Base-by-base conservation (phyloP, 2,113 vertebrate genomes). In the Melanotaenia duboulayi region DNA sequence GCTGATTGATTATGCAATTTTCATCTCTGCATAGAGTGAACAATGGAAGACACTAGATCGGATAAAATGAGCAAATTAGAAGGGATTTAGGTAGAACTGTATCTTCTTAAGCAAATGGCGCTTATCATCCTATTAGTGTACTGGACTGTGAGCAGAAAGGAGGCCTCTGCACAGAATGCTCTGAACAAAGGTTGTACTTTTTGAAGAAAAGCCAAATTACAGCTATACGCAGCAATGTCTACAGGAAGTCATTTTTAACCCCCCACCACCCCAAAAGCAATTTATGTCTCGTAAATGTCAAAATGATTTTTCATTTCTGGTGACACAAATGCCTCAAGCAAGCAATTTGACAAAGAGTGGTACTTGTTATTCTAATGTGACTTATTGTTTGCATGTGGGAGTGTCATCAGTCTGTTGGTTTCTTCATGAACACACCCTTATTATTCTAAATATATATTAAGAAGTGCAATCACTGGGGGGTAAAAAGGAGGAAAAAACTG, bases 81-180 rank as follows among this genome's bases (percentile, higher is more conserved):
- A 42, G 14, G 65, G 69, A 85, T 86, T 82, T 82, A 81, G 68
- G 81, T 80, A 74, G 70, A 87, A 86, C 60, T 80, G 66, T 81
- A 82, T 85, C 58, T 67, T 65, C 76, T 74, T 64, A 67, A 76
- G 71, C 76, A 87, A 86, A 87, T 76, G 78, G 52, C 58, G 81
- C 76, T 84, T 76, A 78, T 85, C 83, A 85, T 87, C 76, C 39
- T 51, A 86, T 87, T 87, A 84, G 76, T 50, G 59, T n/a, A 56
- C 48, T 61, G 82, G 62, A 61, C 78, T 73, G 66, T 55, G 63
- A 76, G 72, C 62, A 73, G 65, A 73, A 25, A 25, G 40, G 44
- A 46, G 74, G 74, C 67, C 71, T 62, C 62, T 69, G 66, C 46
- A 76, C 66, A 57, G 68, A 56, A 22, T 4, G 74, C 71, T 75